Base-by-base conservation (phyloP, 2,888 invertebrate genomes). In the Oscheius sp. region DNA sequence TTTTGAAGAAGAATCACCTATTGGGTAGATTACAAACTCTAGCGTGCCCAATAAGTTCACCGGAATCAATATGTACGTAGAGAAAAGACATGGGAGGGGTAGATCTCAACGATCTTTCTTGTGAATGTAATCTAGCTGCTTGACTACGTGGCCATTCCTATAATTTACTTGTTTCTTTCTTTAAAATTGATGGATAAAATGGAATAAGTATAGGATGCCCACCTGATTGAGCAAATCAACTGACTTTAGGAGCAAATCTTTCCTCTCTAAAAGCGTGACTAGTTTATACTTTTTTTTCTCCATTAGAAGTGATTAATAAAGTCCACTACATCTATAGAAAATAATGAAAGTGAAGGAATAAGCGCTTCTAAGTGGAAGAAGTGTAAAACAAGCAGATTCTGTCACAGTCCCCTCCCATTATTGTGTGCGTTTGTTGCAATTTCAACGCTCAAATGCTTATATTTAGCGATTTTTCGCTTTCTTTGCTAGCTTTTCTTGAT, bases 71-170 rank as follows among this genome's bases (percentile, higher is more conserved):
- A 4, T 76, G 65, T 17, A 82, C 33, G 29, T 83, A 50, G 1
- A 83, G 55, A 50, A 83, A 73, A 12, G 82, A 73, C 79, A 83
- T 78, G 5, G 82, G 82, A 6, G 83, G 83, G 0, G 53, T 34
- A n/a, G 53, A 10, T 17, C 77, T 69, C 31, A 74, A 74, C 33
- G 78, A 78, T 42, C 76, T 74, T 25, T 50, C 58, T 53, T 78
- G 74, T 5, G 78, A 78, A 42, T 77, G 75, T 55, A 72, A 74
- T 15, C 80, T 71, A 5, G 75, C 70, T 25, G 73, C 76, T 42
- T 76, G 65, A 64, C 80, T 80, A 10, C 76, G 69, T 10, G 78
- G 80, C 80, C 80, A 80, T 71, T 80, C 80, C 80, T 80, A 57
- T 23, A 31, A 55, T 23, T 23, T 27, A 3, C 3, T 6, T 3